phyloP scores from a whole-genome alignment of 2,113 vertebrate genomes.

The Sinosuthora webbiana region DNA sequence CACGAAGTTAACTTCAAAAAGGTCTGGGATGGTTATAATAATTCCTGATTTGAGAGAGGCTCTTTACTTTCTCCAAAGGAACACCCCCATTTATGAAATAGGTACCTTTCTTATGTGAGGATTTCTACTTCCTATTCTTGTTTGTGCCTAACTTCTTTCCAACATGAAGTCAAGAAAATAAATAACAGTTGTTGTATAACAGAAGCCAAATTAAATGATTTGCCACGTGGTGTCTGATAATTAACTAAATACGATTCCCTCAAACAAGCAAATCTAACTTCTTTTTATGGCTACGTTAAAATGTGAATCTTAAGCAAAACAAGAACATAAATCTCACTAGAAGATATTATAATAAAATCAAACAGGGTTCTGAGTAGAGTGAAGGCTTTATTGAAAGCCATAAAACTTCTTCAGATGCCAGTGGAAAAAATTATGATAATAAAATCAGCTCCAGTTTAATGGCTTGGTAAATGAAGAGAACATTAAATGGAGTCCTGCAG shows the following conservation, averaged over 20 bases:
- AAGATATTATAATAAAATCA: constrained; percentile 58
- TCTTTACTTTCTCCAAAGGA: background rate
- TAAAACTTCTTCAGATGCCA: constrained; percentile 63
- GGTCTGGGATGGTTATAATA: background rate
- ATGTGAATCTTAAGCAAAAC: constrained; percentile 78
- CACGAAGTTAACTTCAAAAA: background rate
- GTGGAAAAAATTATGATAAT: constrained; percentile 49
- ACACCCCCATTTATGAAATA: background rate
- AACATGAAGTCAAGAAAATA: constrained; percentile 22
- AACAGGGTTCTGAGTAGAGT: constrained; percentile 40
- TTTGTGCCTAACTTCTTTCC: background rate
- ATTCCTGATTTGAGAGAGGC: background rate
- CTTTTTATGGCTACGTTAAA: constrained; percentile 74
- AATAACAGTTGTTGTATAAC: constrained; percentile 25
- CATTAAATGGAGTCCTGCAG: constrained; percentile 34
- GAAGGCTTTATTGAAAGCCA: constrained; percentile 63
- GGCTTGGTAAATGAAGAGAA: constrained; percentile 67
- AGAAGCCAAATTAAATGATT: constrained; percentile 61
- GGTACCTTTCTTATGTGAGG: background rate
- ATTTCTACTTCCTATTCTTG: background rate
- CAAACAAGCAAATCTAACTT: constrained; percentile 70
- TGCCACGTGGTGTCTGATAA: constrained; percentile 65
- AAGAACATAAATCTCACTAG: constrained; percentile 75
- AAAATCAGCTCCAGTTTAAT: constrained; percentile 65
- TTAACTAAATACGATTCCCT: constrained; percentile 72